phyloP scores from a whole-genome alignment of 2,113 vertebrate genomes.

The Octodon degus region DNA sequence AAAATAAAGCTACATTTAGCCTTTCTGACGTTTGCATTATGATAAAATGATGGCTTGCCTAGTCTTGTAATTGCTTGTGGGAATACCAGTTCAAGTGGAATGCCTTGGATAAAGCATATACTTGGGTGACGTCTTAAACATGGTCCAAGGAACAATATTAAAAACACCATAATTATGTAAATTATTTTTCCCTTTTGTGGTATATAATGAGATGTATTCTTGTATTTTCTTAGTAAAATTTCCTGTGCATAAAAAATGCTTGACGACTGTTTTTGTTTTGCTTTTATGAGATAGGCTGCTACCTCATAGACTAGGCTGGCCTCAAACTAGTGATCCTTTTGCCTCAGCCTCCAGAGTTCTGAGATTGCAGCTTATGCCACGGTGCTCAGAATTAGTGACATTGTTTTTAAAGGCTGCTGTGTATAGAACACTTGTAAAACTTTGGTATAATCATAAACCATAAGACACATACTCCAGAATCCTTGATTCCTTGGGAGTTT shows the following conservation, averaged over 20 bases:
- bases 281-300: not conserved
- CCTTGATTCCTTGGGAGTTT: not conserved
- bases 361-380: not conserved
- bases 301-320: not conserved
- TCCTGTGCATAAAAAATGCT: conserved; percentile 74
- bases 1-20: not conserved
- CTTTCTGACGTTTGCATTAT: not conserved
- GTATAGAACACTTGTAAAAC: conserved; percentile 10
- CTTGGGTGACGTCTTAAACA: not conserved
- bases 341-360: not conserved
- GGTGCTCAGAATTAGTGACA: not conserved
- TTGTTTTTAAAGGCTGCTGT: conserved; percentile 55
- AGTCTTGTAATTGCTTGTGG: not conserved
- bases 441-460: not conserved
- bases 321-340: not conserved
- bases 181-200: conserved; percentile 71
- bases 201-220: conserved; percentile 77
- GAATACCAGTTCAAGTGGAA: not conserved
- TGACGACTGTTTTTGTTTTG: not conserved
- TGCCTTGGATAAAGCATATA: not conserved
- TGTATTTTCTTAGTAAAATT: conserved; percentile 89
- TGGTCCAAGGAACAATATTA: conserved; percentile 57
- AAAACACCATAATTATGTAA: conserved; percentile 69
- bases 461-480: not conserved
- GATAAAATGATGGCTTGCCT: not conserved